Percentiles rank a stretch among this genome's conserved stretches.
These are phyloP conservation scores for Hypsopygia costalis DNA, from an alignment of 2,888 invertebrate species.

Conservation along the genomic window DNA sequence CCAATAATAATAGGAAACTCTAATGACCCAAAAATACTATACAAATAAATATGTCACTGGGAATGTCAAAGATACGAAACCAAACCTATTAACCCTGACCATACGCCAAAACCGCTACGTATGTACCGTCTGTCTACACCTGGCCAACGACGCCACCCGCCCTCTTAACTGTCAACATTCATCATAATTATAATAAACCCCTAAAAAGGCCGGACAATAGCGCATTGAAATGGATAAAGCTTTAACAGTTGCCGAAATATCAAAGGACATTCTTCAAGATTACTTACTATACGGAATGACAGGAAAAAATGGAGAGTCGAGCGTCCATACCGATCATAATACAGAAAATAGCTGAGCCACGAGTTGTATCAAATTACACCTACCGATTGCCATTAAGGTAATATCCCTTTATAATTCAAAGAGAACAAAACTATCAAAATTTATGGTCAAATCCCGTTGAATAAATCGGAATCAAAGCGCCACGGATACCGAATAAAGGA, in stretches of 20 bases:
- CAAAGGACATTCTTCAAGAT: slow-evolving; percentile 21
- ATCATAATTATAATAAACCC: slow-evolving; percentile 50
- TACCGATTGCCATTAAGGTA: slow-evolving; percentile 77
- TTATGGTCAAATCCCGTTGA: slow-evolving; percentile 72
- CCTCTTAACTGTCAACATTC: slow-evolving; percentile 46
- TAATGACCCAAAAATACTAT: too few relatives aligned
- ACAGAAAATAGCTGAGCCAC: slow-evolving; percentile 52
- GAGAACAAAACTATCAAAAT: slow-evolving; percentile 72
- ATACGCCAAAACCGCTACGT: slow-evolving; percentile 29
- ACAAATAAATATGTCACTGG: slow-evolving; percentile 8
- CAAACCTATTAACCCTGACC: slow-evolving; percentile 1
- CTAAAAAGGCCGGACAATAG: slow-evolving; percentile 32
- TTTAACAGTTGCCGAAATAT: slow-evolving; percentile 25
- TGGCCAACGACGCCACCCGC: slow-evolving; percentile 36
- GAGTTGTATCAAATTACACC: slow-evolving; percentile 73
- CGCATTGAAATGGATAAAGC: slow-evolving; percentile 24
- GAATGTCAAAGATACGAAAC: slow-evolving; percentile 1
- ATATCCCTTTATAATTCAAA: slow-evolving; percentile 76
- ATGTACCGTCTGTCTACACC: slow-evolving; percentile 33
- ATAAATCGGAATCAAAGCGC: slow-evolving; percentile 76
- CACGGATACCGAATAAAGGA: slow-evolving; percentile 63
- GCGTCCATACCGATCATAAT: slow-evolving; percentile 49
- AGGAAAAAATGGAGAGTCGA: slow-evolving; percentile 29
- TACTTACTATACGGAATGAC: slow-evolving; percentile 16
- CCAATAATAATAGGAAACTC: too few relatives aligned